Evolutionary conservation across 2,888 invertebrate species (phyloP).

Genomic region (Hylaea fasciaria): DNA sequence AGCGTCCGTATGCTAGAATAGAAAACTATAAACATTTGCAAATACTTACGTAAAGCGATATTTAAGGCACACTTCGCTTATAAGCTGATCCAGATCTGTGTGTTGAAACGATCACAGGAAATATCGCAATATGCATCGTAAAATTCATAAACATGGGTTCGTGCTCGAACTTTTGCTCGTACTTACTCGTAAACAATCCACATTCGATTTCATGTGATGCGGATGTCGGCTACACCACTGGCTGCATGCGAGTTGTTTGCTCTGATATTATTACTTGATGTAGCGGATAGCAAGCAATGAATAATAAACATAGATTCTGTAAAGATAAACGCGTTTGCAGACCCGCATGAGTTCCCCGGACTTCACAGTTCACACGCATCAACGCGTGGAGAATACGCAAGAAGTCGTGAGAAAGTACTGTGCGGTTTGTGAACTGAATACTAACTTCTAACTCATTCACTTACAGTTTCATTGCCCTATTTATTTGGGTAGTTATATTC

Average conservation of each 20-base stretch:
- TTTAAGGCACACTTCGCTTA: slow-evolving; percentile 45
- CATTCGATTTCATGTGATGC: slow-evolving; percentile 20
- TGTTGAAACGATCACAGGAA: slow-evolving; percentile 34
- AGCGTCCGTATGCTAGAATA: slow-evolving; percentile 24
- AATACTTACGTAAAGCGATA: slow-evolving; percentile 47
- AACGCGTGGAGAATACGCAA: slow-evolving; percentile 67
- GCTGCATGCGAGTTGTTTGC: slow-evolving; percentile 4
- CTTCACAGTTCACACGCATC: slow-evolving; percentile 76
- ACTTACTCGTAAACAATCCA: slow-evolving; percentile 27
- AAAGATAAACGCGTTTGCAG: slow-evolving; percentile 37
- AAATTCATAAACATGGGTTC: slow-evolving; percentile 29
- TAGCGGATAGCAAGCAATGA: slow-evolving; percentile 23
- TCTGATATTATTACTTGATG: slow-evolving; percentile 1
- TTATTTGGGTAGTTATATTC: slow-evolving; percentile 48
- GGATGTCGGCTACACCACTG: slow-evolving; percentile 13
- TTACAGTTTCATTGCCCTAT: slow-evolving; percentile 76
- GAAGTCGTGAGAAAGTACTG: slow-evolving; percentile 72
- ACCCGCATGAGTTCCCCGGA: slow-evolving; percentile 57
- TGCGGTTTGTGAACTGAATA: slow-evolving; percentile 76
- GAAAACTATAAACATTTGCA: slow-evolving; percentile 26
- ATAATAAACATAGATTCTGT: slow-evolving; percentile 34
- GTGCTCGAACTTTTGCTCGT: slow-evolving; percentile 21
- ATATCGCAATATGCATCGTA: slow-evolving; percentile 33
- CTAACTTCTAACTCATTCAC: slow-evolving; percentile 60
- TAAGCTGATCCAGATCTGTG: slow-evolving; percentile 41